A percentile compares a stretch with the other conserved stretches of the same genome.
Evolutionary conservation across 2,888 invertebrate species (phyloP).

Genomic region (Agrochola circellaris): DNA sequence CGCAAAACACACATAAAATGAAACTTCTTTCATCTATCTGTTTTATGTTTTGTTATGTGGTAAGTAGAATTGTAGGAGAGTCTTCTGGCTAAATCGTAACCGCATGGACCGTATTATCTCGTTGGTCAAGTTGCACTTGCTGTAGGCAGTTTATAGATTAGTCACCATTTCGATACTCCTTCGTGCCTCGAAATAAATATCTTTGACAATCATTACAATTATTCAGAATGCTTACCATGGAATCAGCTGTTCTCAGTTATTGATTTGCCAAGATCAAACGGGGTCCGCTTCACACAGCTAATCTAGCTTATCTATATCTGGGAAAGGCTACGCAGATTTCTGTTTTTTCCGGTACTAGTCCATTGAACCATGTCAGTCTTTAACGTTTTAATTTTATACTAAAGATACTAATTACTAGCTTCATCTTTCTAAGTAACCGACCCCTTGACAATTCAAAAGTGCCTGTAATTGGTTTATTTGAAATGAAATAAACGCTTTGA

Average conservation of each 20-base stretch:
- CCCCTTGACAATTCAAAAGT: too few relatives aligned
- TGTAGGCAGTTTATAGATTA: not conserved
- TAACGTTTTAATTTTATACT: not conserved
- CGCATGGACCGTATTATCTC: not conserved
- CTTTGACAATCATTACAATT: not conserved
- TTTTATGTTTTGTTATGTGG: slow-evolving; percentile 15
- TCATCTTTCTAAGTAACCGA: too few relatives aligned
- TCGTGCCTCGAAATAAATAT: not conserved
- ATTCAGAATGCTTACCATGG: not conserved
- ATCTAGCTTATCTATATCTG: not conserved
- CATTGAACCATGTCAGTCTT: not conserved
- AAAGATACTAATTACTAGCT: too few relatives aligned
- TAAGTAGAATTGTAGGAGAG: not conserved
- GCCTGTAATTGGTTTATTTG: too few relatives aligned
- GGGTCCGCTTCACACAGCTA: not conserved
- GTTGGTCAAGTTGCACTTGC: not conserved
- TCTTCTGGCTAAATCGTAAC: not conserved
- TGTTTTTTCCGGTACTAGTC: not conserved
- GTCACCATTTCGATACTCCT: not conserved
- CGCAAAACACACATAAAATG: slow-evolving; percentile 28
- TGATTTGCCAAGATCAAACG: not conserved
- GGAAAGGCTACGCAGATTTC: not conserved
- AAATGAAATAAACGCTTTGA: too few relatives aligned
- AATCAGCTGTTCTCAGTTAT: not conserved
- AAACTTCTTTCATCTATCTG: slow-evolving; percentile 30